A percentile compares a stretch with the other conserved stretches of the same genome.
Conservation (phyloP, 2,888 invertebrate genomes). For the Malthinus flaveolus region DNA sequence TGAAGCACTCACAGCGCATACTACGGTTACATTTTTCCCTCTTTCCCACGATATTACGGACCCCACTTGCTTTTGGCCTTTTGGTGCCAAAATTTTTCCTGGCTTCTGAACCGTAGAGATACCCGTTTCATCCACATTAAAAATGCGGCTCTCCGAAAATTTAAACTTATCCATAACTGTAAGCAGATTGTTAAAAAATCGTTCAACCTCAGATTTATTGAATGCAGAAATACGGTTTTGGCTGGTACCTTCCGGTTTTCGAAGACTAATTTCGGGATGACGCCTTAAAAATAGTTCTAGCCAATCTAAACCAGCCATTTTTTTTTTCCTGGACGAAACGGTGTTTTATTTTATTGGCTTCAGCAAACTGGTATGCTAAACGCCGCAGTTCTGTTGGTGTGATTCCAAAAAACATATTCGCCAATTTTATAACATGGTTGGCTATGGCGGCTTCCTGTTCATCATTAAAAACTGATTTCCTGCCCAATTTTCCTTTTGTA, state of each 20-base stretch:
- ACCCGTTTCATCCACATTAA: too few relatives aligned
- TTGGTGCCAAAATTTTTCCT: too few relatives aligned
- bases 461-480: constrained; percentile 6
- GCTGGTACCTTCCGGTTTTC: constrained; percentile 15
- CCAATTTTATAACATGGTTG: too few relatives aligned
- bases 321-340: constrained; percentile 4
- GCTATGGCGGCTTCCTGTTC: too few relatives aligned
- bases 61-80: too few relatives aligned
- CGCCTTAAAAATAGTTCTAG: constrained; percentile 11
- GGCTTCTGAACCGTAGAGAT: too few relatives aligned
- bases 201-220: constrained; percentile 1
- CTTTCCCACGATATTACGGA: too few relatives aligned
- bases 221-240: constrained; percentile 2
- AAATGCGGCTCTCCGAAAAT: too few relatives aligned
- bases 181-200: constrained; percentile 8
- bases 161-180: constrained; percentile 5
- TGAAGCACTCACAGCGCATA: too few relatives aligned
- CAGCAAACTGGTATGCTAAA: constrained; percentile 7
- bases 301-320: constrained; percentile 15
- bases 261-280: constrained; percentile 9
- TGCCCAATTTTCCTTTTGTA: constrained; percentile 5
- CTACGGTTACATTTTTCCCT: too few relatives aligned
- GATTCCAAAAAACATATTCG: constrained; percentile 13
- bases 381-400: constrained; percentile 8
- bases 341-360: constrained; percentile 10